A percentile compares a stretch with the other conserved stretches of the same genome.
These are phyloP conservation scores for Scarus forsteni DNA, from an alignment of 2,797 vertebrate genomes.

Conservation along the genomic window DNA sequence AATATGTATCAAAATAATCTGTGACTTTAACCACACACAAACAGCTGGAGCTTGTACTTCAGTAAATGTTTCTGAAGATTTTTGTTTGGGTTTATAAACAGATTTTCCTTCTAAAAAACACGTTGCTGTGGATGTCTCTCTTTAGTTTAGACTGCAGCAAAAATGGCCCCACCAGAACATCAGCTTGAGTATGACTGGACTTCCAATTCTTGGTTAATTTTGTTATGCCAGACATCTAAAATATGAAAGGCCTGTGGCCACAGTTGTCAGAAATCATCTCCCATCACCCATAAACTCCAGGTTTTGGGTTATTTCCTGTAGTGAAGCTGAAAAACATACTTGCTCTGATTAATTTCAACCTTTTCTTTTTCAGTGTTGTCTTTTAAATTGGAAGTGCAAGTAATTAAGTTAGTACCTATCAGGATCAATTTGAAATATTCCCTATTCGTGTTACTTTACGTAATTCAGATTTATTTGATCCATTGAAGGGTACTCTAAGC, in stretches of 20 bases:
- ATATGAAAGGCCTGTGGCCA: constrained; percentile 7
- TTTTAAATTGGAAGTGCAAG: neutral
- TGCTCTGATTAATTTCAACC: constrained; percentile 5
- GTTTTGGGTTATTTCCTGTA: constrained; percentile 22
- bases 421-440: too few relatives aligned
- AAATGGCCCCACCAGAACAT: constrained; percentile 1
- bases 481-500: too few relatives aligned
- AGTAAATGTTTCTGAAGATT: too few relatives aligned
- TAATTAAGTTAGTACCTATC: neutral
- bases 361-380: neutral
- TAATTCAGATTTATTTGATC: too few relatives aligned
- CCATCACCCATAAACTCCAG: constrained; percentile 10
- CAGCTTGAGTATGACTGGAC: constrained; percentile 4
- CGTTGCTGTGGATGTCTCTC: constrained; percentile 1
- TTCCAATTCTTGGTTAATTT: constrained; percentile 5
- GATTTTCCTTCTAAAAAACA: neutral
- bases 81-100: neutral
- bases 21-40: too few relatives aligned
- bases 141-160: constrained; percentile 9
- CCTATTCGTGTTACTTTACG: too few relatives aligned
- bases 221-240: constrained; percentile 23
- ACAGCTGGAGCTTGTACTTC: too few relatives aligned
- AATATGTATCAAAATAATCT: too few relatives aligned
- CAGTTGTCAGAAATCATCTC: constrained; percentile 24
- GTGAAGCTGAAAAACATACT: constrained; percentile 3